These are phyloP conservation scores for Mythimna vitellina DNA, from an alignment of 2,888 invertebrate genomes.

Conservation along the genomic window DNA sequence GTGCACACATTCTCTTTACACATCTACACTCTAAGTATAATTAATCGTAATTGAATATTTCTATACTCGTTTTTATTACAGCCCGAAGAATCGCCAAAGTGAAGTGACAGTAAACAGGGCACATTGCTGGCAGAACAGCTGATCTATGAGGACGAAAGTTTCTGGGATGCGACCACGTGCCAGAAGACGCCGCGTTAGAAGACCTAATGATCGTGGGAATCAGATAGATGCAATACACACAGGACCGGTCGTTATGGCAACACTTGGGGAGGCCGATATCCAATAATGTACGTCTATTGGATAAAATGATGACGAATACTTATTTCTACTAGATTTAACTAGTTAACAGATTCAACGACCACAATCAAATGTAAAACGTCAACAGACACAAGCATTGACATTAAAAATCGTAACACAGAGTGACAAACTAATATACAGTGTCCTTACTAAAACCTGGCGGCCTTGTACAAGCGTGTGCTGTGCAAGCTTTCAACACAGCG, in stretches of 20 bases:
- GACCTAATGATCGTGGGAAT: not conserved
- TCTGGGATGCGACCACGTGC: not conserved
- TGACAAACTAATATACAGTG: slow-evolving; percentile 70
- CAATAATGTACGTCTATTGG: not conserved
- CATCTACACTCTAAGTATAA: too few species aligned
- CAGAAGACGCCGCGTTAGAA: not conserved
- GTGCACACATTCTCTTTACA: too few species aligned
- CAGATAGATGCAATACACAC: not conserved
- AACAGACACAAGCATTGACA: slow-evolving; percentile 47
- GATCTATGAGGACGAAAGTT: too few species aligned
- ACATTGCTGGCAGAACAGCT: too few species aligned
- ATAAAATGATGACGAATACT: not conserved
- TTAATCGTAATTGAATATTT: too few species aligned
- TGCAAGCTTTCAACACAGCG: slow-evolving; percentile 80
- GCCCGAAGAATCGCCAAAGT: not conserved
- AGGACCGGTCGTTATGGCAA: not conserved
- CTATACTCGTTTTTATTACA: too few species aligned
- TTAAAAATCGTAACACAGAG: slow-evolving; percentile 60
- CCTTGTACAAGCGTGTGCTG: slow-evolving; percentile 77
- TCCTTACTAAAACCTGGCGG: slow-evolving; percentile 81
- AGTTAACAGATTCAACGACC: not conserved
- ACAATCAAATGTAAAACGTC: slow-evolving; percentile 1
- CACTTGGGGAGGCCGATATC: not conserved
- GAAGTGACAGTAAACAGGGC: too few species aligned
- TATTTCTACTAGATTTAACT: not conserved